Conservation (phyloP, 1,140 invertebrate species). For the Lepidurus apus region DNA sequence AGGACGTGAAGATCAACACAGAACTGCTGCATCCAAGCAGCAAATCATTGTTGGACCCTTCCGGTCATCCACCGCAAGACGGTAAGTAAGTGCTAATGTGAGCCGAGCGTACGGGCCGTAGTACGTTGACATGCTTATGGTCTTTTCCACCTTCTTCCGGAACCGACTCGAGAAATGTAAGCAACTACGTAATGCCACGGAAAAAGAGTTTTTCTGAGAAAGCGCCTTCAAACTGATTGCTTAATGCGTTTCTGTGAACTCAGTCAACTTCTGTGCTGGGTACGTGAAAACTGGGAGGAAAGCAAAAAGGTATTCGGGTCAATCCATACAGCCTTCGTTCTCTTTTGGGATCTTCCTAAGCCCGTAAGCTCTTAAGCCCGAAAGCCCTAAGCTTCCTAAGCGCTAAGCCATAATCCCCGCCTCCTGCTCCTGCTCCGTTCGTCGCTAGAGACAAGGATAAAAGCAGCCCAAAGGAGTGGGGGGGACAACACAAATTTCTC, state of each 20-base stretch:
- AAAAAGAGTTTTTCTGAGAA: not conserved
- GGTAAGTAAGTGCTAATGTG: not conserved
- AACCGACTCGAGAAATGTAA: no score
- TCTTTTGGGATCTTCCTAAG: not conserved
- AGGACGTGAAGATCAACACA: not conserved
- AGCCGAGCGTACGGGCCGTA: not conserved
- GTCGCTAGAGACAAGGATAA: constrained; percentile 6
- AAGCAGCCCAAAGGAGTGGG: not conserved
- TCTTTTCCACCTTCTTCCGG: no score
- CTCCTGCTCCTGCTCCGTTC: constrained; percentile 8
- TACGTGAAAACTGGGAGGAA: not conserved
- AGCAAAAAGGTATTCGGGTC: not conserved
- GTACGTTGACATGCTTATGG: no score
- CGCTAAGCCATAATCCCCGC: constrained; percentile 20
- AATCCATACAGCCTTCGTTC: constrained; percentile 13
- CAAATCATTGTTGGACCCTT: not conserved
- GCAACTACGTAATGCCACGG: no score
- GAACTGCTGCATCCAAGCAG: not conserved
- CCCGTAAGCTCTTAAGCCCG: constrained; percentile 10
- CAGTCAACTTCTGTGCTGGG: not conserved
- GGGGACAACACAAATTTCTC: not conserved
- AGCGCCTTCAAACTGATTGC: not conserved
- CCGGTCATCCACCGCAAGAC: constrained; percentile 17
- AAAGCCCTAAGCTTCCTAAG: constrained; percentile 15
- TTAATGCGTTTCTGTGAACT: constrained; percentile 2